These are phyloP conservation scores for Scolopax bukidnonensis DNA, from an alignment of 2,797 vertebrate species.

Conservation along the genomic window DNA sequence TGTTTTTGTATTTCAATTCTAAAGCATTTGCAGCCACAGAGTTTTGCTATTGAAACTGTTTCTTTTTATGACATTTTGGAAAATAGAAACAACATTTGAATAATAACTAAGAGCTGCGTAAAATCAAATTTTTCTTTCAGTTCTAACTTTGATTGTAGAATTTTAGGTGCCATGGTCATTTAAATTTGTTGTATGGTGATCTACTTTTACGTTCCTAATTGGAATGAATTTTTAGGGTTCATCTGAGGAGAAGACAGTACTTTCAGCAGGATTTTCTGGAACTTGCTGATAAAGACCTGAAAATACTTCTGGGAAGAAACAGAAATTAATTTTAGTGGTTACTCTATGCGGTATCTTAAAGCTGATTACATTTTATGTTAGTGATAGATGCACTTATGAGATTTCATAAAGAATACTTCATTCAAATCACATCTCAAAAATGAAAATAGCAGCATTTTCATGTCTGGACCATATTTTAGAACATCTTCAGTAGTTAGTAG, in stretches of 20 bases:
- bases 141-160: background rate
- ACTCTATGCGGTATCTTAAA: background rate
- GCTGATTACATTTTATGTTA: background rate
- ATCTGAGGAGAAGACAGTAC: background rate
- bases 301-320: background rate
- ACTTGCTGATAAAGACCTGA: background rate
- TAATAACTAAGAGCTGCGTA: background rate
- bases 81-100: background rate
- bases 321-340: background rate
- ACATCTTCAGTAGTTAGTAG: background rate
- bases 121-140: background rate
- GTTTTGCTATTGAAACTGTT: background rate
- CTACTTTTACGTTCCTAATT: background rate
- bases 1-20: constrained; percentile 3
- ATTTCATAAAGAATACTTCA: background rate
- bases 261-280: background rate
- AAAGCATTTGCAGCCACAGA: background rate
- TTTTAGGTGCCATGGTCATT: background rate
- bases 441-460: background rate
- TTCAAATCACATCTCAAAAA: background rate
- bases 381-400: background rate
- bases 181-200: background rate
- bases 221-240: background rate
- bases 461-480: background rate
- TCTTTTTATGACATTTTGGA: background rate